A percentile compares a stretch with the other conserved stretches of the same genome.
phyloP scores from a whole-genome alignment of 2,797 vertebrate genomes.

The Dipus sagitta region DNA sequence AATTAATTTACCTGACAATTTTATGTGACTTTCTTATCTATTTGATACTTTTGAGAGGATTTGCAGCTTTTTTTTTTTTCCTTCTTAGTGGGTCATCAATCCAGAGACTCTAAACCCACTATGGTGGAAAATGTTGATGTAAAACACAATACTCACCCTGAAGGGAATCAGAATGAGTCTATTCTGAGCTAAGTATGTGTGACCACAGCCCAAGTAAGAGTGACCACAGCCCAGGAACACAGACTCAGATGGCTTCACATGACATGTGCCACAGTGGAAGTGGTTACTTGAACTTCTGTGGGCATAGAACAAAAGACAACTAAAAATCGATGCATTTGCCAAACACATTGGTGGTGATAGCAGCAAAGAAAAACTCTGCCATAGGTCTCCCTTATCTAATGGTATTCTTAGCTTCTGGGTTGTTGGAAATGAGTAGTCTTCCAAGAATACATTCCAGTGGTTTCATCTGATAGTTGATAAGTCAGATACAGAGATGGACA shows the following conservation, averaged over 20 bases:
- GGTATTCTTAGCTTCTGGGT: background rate
- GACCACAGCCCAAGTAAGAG: too few relatives aligned
- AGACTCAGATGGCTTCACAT: background rate
- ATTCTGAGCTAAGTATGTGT: too few relatives aligned
- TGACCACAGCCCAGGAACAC: background rate
- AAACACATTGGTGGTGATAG: background rate
- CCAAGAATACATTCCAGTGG: background rate
- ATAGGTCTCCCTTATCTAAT: background rate
- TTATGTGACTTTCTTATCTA: background rate
- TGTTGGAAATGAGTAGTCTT: background rate
- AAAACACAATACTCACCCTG: background rate
- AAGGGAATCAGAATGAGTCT: too few relatives aligned
- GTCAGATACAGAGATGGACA: background rate
- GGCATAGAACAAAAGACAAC: background rate
- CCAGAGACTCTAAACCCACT: background rate
- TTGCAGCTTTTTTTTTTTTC: background rate
- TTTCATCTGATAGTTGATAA: background rate
- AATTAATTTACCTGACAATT: conserved; percentile 43
- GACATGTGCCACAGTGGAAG: background rate
- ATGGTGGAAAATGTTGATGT: background rate
- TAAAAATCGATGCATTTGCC: background rate
- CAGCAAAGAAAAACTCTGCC: background rate
- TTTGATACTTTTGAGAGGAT: background rate
- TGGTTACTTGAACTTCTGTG: background rate
- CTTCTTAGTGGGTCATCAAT: background rate